Conservation (phyloP, 2,888 invertebrate genomes). For the Strigamia transsilvanica region DNA sequence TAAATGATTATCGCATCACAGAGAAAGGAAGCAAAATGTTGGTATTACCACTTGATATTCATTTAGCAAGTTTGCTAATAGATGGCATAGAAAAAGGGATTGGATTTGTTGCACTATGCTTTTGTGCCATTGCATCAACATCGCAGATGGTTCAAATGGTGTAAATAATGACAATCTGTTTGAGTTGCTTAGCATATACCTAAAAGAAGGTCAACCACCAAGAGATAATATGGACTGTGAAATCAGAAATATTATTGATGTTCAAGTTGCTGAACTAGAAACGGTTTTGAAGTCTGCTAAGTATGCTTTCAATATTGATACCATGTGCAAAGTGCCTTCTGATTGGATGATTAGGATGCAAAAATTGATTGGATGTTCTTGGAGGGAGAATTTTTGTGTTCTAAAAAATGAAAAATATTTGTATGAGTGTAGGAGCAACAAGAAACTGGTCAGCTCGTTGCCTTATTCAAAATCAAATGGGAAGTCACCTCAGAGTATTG, state of each 20-base stretch:
- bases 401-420: not conserved
- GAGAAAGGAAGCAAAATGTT: not conserved
- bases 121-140: slow-evolving; percentile 31
- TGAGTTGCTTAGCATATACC: not conserved
- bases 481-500: not conserved
- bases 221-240: no score
- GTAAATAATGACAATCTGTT: not conserved
- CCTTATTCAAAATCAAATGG: not conserved
- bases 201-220: no score
- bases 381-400: not conserved
- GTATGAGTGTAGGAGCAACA: not conserved
- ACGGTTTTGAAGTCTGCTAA: not conserved
- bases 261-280: not conserved
- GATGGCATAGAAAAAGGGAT: not conserved
- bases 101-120: not conserved
- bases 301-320: not conserved
- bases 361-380: not conserved
- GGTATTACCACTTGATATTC: not conserved
- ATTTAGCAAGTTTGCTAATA: not conserved
- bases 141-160: not conserved
- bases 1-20: not conserved
- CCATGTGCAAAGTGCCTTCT: not conserved
- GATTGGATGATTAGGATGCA: not conserved
- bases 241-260: no score
- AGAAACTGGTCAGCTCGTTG: not conserved